A percentile compares a stretch with the other conserved stretches of the same genome.
These are phyloP conservation scores for Saguinus midas DNA, from an alignment of 2,113 vertebrate species.

Conservation along the genomic window DNA sequence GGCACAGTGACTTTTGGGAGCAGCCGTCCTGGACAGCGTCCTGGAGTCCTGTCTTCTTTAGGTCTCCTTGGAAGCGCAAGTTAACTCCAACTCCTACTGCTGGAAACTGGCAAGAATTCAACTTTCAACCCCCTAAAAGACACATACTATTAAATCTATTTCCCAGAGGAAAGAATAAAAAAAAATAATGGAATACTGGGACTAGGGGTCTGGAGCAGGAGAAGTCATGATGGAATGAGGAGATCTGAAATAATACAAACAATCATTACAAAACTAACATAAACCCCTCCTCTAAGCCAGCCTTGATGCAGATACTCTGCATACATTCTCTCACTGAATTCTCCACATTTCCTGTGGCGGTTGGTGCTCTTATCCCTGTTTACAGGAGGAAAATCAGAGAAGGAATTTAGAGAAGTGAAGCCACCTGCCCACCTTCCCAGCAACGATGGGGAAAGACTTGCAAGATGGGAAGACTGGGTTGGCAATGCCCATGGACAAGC, in stretches of 20 bases:
- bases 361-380: not conserved
- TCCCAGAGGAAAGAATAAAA: not conserved
- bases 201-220: not conserved
- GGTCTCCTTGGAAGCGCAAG: not conserved
- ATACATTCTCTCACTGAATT: not conserved
- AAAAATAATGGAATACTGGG: not conserved
- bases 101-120: not conserved
- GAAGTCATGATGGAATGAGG: not conserved
- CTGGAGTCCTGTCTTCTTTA: not conserved
- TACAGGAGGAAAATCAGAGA: not conserved
- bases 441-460: not conserved
- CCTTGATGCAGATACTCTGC: not conserved
- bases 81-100: not conserved
- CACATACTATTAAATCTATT: accelerated
- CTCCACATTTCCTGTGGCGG: not conserved
- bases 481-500: not conserved
- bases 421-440: not conserved
- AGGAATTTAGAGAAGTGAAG: not conserved
- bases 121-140: not conserved
- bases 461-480: not conserved
- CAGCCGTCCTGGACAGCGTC: not conserved
- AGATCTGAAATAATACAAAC: not conserved
- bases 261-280: not conserved
- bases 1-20: not conserved
- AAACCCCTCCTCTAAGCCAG: not conserved